Evolutionary conservation across 2,797 vertebrate genomes (phyloP).

Genomic region (Picus viridis): DNA sequence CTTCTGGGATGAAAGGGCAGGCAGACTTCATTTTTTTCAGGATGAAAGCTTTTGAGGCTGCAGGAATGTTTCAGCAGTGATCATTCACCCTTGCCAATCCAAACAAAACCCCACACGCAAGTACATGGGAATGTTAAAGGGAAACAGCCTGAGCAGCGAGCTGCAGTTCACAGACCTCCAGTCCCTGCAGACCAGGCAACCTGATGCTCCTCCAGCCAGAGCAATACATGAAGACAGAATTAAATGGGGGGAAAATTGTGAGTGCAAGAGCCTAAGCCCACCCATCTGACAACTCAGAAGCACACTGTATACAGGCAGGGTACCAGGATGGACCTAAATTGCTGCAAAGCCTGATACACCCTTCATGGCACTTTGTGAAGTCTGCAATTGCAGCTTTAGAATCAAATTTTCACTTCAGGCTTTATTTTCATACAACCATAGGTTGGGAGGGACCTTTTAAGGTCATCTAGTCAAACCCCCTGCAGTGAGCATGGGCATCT

Average conservation of each 20-base stretch:
- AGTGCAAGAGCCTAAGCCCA: neutral
- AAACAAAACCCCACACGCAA: neutral
- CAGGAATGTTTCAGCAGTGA: neutral
- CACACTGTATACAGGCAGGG: neutral
- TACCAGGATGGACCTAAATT: neutral
- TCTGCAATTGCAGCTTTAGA: neutral
- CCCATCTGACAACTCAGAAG: neutral
- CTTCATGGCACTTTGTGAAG: accelerated
- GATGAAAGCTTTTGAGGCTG: neutral
- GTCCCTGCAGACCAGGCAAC: neutral
- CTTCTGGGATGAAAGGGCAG: neutral
- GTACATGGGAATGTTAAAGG: neutral
- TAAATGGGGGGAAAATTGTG: neutral
- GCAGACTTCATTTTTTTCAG: neutral
- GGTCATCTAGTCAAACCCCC: too few relatives aligned
- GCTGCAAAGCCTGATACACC: neutral
- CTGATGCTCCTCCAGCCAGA: neutral
- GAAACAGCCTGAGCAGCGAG: accelerated
- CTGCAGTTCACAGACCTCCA: accelerated
- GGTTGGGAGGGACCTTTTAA: too few relatives aligned
- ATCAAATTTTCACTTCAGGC: neutral
- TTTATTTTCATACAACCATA: neutral
- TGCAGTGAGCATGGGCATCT: too few relatives aligned
- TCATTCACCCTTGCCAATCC: accelerated
- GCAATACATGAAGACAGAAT: accelerated